Conservation (phyloP, 2,113 vertebrate genomes). For the Alligator sinensis region DNA sequence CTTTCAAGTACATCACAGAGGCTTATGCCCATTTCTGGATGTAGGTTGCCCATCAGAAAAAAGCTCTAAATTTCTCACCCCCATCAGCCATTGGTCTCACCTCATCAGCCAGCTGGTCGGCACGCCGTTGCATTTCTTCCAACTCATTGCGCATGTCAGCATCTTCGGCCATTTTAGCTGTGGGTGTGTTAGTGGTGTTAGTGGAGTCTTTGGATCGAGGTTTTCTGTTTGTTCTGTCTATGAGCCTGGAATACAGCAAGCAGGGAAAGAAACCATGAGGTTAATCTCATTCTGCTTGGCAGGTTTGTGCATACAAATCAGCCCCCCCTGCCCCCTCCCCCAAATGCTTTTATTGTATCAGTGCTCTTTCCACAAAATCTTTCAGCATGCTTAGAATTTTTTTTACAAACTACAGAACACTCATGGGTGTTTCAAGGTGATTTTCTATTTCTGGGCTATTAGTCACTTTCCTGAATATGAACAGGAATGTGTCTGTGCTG, state of each 20-base stretch:
- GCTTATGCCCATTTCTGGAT: constrained; percentile 20
- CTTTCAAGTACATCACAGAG: neutral
- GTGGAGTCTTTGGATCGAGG: constrained; percentile 76
- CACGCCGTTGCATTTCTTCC: constrained; percentile 98
- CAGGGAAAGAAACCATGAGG: constrained; percentile 21
- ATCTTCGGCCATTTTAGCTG: constrained; percentile 94
- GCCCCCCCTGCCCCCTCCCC: neutral
- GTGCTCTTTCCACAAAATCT: neutral
- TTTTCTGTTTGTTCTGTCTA: constrained; percentile 56
- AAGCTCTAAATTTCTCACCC: neutral
- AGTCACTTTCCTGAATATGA: neutral
- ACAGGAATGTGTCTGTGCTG: neutral
- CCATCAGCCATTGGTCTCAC: constrained; percentile 74
- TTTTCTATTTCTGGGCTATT: constrained; percentile 23
- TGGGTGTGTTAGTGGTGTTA: constrained; percentile 74
- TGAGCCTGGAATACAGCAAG: constrained; percentile 74
- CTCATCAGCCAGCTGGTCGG: constrained; percentile 97
- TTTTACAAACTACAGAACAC: neutral
- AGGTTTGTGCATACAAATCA: neutral
- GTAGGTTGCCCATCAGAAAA: neutral
- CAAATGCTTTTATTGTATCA: neutral
- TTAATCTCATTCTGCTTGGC: neutral
- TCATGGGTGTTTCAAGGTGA: neutral
- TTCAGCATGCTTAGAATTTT: neutral
- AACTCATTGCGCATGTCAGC: constrained; percentile 99